Conservation (phyloP, 2,113 vertebrate species). For the Galbula dea region DNA sequence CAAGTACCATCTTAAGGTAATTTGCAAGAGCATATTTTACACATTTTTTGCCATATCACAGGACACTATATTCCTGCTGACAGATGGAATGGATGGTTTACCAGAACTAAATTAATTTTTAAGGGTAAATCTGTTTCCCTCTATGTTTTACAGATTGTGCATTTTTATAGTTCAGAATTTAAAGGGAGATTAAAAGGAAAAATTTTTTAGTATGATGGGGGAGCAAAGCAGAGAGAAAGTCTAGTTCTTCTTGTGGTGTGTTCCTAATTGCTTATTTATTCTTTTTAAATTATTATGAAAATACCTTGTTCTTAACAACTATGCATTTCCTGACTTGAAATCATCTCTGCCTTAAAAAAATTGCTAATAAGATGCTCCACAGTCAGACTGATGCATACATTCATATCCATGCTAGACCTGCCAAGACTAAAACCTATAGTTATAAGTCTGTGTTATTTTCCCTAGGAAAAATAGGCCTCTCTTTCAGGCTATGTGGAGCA, state of each 20-base stretch:
- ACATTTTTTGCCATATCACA: background rate
- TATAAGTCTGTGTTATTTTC: background rate
- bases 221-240: background rate
- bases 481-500: background rate
- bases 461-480: background rate
- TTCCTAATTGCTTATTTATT: background rate
- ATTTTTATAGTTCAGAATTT: background rate
- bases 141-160: background rate
- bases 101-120: constrained; percentile 1
- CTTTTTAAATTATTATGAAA: background rate
- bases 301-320: background rate
- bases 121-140: background rate
- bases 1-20: background rate
- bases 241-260: background rate
- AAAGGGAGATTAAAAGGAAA: background rate
- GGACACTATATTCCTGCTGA: background rate
- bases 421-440: background rate
- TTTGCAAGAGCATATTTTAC: background rate
- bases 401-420: background rate
- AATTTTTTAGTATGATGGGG: background rate
- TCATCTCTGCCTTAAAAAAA: background rate
- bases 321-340: background rate
- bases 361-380: background rate
- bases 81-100: background rate
- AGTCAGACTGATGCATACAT: background rate